These are phyloP conservation scores for Bombus soroeensis DNA, from an alignment of 1,140 invertebrate genomes.

Conservation along the genomic window DNA sequence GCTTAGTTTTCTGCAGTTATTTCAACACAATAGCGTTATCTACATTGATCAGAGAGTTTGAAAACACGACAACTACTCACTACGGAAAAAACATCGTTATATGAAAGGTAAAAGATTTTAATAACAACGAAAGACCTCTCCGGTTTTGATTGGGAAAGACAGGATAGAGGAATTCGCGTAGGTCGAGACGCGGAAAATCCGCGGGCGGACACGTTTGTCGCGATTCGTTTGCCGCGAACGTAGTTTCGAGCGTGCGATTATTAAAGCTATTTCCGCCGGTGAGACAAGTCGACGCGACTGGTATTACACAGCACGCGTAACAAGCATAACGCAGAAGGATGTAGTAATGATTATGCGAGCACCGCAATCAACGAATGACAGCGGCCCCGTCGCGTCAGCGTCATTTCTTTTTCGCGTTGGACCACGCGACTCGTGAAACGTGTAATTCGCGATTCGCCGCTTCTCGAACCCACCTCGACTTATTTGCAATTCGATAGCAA, in stretches of 20 bases:
- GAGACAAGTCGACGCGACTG: slow-evolving; percentile 49
- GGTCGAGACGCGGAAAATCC: slow-evolving; percentile 2
- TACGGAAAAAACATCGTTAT: neutral
- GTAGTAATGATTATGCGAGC: slow-evolving; percentile 69
- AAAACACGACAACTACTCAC: too few species aligned
- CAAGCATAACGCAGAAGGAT: slow-evolving; percentile 72
- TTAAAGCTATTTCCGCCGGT: slow-evolving; percentile 58
- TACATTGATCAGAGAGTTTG: too few species aligned
- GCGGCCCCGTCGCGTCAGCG: slow-evolving; percentile 23
- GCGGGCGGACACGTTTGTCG: neutral
- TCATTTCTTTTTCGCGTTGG: slow-evolving; percentile 35
- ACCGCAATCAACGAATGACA: slow-evolving; percentile 56
- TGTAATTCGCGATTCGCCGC: slow-evolving; percentile 39
- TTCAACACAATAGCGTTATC: too few species aligned
- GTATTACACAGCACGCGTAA: slow-evolving; percentile 59
- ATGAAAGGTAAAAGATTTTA: neutral
- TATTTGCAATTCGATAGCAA: neutral
- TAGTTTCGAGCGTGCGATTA: slow-evolving; percentile 13
- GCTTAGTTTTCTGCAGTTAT: too few species aligned
- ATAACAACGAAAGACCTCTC: neutral
- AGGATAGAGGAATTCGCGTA: neutral
- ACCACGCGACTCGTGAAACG: neutral
- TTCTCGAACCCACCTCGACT: neutral
- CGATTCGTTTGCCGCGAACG: slow-evolving; percentile 22
- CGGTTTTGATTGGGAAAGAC: neutral